A percentile compares a stretch with the other conserved stretches of the same genome.
Evolutionary conservation across 2,888 invertebrate genomes (phyloP).

Genomic region (Drosophila mettleri): DNA sequence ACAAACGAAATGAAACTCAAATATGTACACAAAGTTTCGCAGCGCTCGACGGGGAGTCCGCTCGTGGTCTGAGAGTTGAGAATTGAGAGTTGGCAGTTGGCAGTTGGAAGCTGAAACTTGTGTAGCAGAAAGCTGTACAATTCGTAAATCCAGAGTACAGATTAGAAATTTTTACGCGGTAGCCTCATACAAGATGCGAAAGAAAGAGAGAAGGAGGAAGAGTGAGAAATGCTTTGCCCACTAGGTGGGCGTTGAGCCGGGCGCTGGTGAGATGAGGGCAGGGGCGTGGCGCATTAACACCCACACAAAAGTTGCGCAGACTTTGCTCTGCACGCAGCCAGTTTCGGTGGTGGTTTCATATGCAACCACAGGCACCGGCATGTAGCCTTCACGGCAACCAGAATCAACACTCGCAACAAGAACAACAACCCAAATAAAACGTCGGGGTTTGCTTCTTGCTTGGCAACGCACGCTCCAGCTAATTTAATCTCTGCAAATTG

Average conservation of each 20-base stretch:
- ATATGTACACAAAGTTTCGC: constrained; percentile 77
- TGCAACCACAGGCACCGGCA: constrained; percentile 68
- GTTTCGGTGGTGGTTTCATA: constrained; percentile 67
- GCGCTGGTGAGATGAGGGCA: constrained; percentile 45
- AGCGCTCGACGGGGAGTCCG: constrained; percentile 45
- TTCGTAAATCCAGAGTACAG: constrained; percentile 61
- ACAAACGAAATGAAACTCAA: constrained; percentile 79
- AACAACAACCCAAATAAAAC: constrained; percentile 15
- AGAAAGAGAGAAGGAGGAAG: constrained; percentile 36
- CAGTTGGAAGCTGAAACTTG: constrained; percentile 23
- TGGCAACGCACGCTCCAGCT: constrained; percentile 78
- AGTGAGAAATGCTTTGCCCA: background rate
- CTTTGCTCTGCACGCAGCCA: constrained; percentile 36
- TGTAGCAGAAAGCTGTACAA: constrained; percentile 30
- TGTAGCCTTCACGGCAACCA: constrained; percentile 38
- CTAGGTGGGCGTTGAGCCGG: constrained; percentile 33
- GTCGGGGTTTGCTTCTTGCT: constrained; percentile 49
- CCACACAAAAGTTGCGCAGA: constrained; percentile 61
- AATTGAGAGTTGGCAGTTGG: constrained; percentile 3
- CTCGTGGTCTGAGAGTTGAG: constrained; percentile 8
- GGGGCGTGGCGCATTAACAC: constrained; percentile 71
- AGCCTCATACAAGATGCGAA: constrained; percentile 46
- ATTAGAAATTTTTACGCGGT: constrained; percentile 75
- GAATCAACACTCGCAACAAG: constrained; percentile 36
- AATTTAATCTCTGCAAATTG: constrained; percentile 85